Evolutionary conservation across 2,888 invertebrate genomes (phyloP).

Genomic region (Nudaria mundana): DNA sequence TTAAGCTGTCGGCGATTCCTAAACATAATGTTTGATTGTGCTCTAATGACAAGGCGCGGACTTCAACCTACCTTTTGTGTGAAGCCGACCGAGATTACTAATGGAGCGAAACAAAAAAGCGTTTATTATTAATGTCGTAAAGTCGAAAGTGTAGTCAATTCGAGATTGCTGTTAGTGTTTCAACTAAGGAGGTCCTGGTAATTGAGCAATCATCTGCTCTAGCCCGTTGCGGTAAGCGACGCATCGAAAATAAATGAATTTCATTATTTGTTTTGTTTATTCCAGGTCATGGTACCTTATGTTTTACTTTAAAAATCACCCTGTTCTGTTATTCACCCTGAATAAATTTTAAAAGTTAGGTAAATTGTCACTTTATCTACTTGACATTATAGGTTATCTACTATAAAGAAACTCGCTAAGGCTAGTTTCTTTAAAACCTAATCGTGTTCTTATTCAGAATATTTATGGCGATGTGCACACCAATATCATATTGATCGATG

Average conservation of each 20-base stretch:
- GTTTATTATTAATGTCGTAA: constrained; percentile 58
- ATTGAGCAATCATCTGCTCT: constrained; percentile 81
- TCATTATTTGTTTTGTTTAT: constrained; percentile 71
- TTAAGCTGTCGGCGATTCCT: constrained; percentile 79
- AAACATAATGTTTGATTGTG: constrained; percentile 80
- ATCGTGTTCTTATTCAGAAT: too few species aligned
- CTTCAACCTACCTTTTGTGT: constrained; percentile 70
- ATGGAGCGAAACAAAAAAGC: constrained; percentile 54
- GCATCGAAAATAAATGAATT: constrained; percentile 73
- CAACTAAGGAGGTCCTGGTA: constrained; percentile 80
- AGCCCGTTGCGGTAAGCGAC: constrained; percentile 75
- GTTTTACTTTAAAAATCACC: too few species aligned
- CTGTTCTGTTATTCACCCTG: too few species aligned
- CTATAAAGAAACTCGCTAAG: too few species aligned
- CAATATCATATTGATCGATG: too few species aligned
- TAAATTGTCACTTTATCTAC: too few species aligned
- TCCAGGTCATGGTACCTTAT: constrained; percentile 39
- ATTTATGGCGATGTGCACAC: too few species aligned
- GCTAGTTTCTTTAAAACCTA: too few species aligned
- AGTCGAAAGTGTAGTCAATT: constrained; percentile 57
- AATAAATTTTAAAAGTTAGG: too few species aligned
- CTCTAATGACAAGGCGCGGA: constrained; percentile 79
- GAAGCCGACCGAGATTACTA: constrained; percentile 68
- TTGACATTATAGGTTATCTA: too few species aligned
- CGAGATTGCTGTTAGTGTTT: constrained; percentile 57